A percentile compares a stretch with the other conserved stretches of the same genome.
These are phyloP conservation scores for Drosophila flavopinicola DNA, from an alignment of 2,888 invertebrate species.

Conservation along the genomic window DNA sequence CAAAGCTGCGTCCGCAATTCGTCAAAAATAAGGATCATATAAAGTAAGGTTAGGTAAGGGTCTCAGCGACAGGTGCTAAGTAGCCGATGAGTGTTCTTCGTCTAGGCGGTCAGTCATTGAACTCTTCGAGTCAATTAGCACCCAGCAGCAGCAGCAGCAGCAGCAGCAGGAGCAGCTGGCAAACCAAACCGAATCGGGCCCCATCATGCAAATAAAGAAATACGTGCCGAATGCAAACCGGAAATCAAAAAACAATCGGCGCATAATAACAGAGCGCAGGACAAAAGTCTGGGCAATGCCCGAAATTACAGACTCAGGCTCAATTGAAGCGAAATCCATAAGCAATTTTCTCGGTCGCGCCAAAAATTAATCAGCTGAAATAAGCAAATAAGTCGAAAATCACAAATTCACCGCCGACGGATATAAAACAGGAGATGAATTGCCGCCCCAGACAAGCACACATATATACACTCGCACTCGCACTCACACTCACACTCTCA, in stretches of 20 bases:
- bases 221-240: slow-evolving; percentile 13
- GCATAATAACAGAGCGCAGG: slow-evolving; percentile 48
- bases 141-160: slow-evolving; percentile 24
- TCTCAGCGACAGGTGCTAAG: slow-evolving; percentile 66
- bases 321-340: slow-evolving; percentile 30
- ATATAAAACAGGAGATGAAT: slow-evolving; percentile 75
- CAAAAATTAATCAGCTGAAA: slow-evolving; percentile 51
- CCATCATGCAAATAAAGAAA: slow-evolving; percentile 32
- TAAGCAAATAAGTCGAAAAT: slow-evolving; percentile 40
- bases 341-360: slow-evolving; percentile 58
- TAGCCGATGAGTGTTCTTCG: slow-evolving; percentile 41
- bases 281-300: slow-evolving; percentile 19
- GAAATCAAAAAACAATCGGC: slow-evolving; percentile 54
- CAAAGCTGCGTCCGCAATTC: slow-evolving; percentile 1
- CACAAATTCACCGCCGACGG: slow-evolving; percentile 45
- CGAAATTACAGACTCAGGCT: slow-evolving; percentile 33
- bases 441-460: slow-evolving; percentile 41
- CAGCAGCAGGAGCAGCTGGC: slow-evolving; percentile 16
- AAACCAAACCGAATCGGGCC: neutral
- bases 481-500: neutral
- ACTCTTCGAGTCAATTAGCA: slow-evolving; percentile 55
- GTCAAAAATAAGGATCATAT: slow-evolving; percentile 4
- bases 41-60: neutral
- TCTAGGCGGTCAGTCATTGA: slow-evolving; percentile 65
- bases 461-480: neutral